Base-by-base conservation (phyloP, 1,140 invertebrate genomes). In the Bombus affinis region DNA sequence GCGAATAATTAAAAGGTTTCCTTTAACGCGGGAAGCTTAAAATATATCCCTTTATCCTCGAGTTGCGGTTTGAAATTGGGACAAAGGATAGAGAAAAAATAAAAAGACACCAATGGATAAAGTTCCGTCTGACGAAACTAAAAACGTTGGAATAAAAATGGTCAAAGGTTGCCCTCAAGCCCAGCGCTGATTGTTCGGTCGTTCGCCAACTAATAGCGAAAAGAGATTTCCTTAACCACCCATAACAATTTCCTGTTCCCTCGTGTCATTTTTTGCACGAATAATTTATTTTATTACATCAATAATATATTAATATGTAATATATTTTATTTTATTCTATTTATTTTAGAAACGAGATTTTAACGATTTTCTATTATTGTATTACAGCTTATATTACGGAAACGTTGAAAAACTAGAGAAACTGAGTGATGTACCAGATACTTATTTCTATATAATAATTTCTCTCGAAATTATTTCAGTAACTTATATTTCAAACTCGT, bases 1-100 rank as follows among this genome's bases (percentile, higher is more conserved):
- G n/a, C 28, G 85, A 74, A 89, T 89, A 90, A 90, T 90, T 90
- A 89, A 90, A 89, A 85, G 81, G 78, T 65, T 85, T 78, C 81
- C 80, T 83, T 59, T 39, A 66, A 47, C 65, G 32, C 53, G 85
- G 75, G 62, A 53, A 89, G 78, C 81, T 90, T 90, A 87, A 89
- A 89, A 90, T 85, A 85, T 87, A 79, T 53, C 59, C 89, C 81
- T 89, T 90, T 89, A 85, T 89, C 78, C 84, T 68, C 73, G 59
- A 68, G 62, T 47, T 47, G 81, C 84, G 74, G 71, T 68, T 39
- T 35, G 77, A 88, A 88, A 89, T 89, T 89, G 89, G 68, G 78
- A 57, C 47, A 37, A 80, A 28, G 78, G 80, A 83, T 25, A 66
- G 59, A 62, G 42, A 13, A 71, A 73, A 79, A 88, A 79, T 73